Conservation (phyloP, 2,888 invertebrate genomes). For the Geotrupes spiniger region DNA sequence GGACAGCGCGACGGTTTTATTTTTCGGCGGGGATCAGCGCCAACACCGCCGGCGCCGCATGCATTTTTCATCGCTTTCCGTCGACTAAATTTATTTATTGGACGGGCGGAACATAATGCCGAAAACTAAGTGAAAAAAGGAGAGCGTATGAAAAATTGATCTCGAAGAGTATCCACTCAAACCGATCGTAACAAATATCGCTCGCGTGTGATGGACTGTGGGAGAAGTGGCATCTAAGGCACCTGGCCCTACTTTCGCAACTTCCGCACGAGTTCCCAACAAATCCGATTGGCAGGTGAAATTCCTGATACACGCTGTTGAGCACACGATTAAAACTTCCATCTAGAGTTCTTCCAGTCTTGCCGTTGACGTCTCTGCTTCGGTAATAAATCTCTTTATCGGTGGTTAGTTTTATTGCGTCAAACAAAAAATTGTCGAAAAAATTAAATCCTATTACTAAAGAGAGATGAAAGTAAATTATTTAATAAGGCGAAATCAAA, state of each 20-base stretch:
- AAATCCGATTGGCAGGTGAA: constrained; percentile 37
- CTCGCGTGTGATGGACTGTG: constrained; percentile 46
- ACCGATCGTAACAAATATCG: constrained; percentile 40
- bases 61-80: constrained; percentile 13
- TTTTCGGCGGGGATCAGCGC: too few species aligned
- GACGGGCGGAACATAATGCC: constrained; percentile 16
- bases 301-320: constrained; percentile 19
- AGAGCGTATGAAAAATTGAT: constrained; percentile 22
- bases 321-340: constrained; percentile 11
- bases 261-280: constrained; percentile 34
- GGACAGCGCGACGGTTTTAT: too few species aligned
- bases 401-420: too few species aligned
- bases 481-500: too few species aligned
- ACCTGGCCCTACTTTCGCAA: constrained; percentile 40
- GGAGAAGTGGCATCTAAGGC: constrained; percentile 40
- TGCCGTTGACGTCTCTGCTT: too few species aligned
- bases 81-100: constrained; percentile 20
- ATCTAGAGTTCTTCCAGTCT: constrained; percentile 14
- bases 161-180: constrained; percentile 25
- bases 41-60: neutral
- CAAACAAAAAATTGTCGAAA: too few species aligned
- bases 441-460: too few species aligned
- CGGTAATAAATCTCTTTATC: too few species aligned
- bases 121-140: constrained; percentile 19
- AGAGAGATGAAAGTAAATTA: too few species aligned